Evolutionary conservation across 1,140 invertebrate species (phyloP), one percentile per base, ranked within the genome.

Genomic region (Thaumatotibia leucotreta): DNA sequence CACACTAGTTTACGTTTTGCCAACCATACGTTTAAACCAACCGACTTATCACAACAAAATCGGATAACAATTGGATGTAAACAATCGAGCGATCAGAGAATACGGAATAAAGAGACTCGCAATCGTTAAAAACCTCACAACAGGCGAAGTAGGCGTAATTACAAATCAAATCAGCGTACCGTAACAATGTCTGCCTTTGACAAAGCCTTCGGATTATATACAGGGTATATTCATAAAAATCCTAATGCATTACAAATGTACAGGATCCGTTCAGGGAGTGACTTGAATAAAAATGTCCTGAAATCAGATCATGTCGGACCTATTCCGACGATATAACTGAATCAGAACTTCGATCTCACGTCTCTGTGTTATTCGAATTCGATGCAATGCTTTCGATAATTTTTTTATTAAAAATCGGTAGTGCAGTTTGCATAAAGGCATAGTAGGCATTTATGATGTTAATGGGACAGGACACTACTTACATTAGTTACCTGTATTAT

Each of bases 211-310:
- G 14, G 24, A 10, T 24, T 24, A 24, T 58, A 58, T 27, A 31
- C 27, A 31, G 52, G 14, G 52, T 23, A 58, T 58, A 58, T 58
- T 58, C 65, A 66, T 66, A 75, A 69, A 70, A 71, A 71, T 75
- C 79, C 73, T 82, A 83, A 84, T 80, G 79, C 82, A 89, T 89
- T 79, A 75, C 73, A 80, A 86, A 86, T 83, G 70, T 74, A 67
- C 76, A 75, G 77, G 76, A 79, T 77, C 72, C 79, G 78, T 77
- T 82, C 77, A 76, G 71, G 69, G 72, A 72, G 74, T 76, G 80
- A 77, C 77, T 79, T 84, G 84, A 89, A 89, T 89, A 89, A 83
- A 73, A 89, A 89, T 89, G 80, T 85, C 79, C 74, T 82, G 76
- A 84, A 83, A 87, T 85, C 84, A 79, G 84, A 86, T 84, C 83